Base-by-base conservation (phyloP, 2,888 invertebrate genomes). In the Polia nebulosa region DNA sequence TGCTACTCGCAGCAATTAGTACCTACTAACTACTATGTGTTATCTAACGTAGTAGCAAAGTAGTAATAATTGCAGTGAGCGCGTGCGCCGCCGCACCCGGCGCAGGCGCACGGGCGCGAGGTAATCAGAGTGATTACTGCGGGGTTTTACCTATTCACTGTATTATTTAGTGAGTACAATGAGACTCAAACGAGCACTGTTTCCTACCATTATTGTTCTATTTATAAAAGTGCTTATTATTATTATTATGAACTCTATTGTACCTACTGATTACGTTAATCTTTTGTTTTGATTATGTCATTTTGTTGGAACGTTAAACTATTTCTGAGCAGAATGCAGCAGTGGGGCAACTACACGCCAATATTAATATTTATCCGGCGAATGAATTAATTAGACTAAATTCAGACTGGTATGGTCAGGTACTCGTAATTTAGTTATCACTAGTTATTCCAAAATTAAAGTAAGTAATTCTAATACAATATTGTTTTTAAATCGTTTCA, bases 71-170 rank as follows among this genome's bases (percentile, higher is more conserved):
- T 13, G 29, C 8, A 4, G n/a, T 4, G n/a, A 13, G 55, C 52
- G 32, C 72, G 34, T 36, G 62, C 45, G 47, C n/a, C 25, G 49
- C 32, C 72, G 17, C 72, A 29, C 32, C 58, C 45, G 47, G 15
- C 25, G 49, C 32, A 61, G 17, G 17, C 34, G 15, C 15, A 0
- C 36, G 34, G 1, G 59, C 13, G 15, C 4, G 15, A 17, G 11
- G 27, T 49, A 27, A 29, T n/a, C 29, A 39, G 20, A 7, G 20
- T 58, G 7, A 41, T 34, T 59, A 41, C 9, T 13, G 27, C 51
- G 78, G 75, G 78, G 34, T 55, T 78, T 78, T 66, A 59, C 58
- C 67, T 25, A 20, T n/a, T 51, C 27, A 27, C 22, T 52, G 34
- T 45, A 41, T 17, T 49, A 57, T 49, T 49, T 49, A 41, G 32